phyloP scores from a whole-genome alignment of 2,888 invertebrate genomes.

The Antheraea assamensis region DNA sequence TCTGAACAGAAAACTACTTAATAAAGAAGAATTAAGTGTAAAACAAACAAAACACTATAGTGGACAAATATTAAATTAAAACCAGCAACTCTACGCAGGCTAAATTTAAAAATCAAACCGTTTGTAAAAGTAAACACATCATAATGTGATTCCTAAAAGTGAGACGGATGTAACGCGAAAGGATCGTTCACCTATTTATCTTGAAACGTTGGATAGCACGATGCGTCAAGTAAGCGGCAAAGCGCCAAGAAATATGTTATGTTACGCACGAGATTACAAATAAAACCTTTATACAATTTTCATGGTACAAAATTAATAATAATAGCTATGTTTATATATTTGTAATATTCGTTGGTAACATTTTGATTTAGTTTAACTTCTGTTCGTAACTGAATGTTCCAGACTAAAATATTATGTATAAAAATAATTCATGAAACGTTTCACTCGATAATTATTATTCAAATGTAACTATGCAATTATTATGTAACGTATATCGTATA shows the following conservation, averaged over 20 bases:
- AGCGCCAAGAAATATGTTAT: conserved; percentile 45
- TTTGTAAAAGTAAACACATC: conserved; percentile 41
- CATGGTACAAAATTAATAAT: conserved; percentile 30
- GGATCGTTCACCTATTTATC: conserved; percentile 45
- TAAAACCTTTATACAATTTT: conserved; percentile 31
- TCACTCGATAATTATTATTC: too few species aligned
- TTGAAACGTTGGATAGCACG: conserved; percentile 34
- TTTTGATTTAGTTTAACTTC: not conserved
- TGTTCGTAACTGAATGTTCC: not conserved
- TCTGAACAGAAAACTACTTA: not conserved
- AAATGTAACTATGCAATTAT: too few species aligned
- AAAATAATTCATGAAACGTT: too few species aligned
- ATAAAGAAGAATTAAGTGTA: not conserved
- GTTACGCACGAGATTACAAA: conserved; percentile 31
- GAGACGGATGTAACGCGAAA: conserved; percentile 37
- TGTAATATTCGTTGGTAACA: not conserved
- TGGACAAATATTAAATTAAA: not conserved
- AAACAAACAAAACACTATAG: not conserved
- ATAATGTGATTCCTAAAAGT: conserved; percentile 45
- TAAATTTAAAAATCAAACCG: conserved; percentile 27
- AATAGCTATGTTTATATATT: not conserved
- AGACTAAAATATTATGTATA: too few species aligned
- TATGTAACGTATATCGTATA: too few species aligned
- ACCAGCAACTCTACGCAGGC: not conserved
- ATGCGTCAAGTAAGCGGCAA: conserved; percentile 40